Base-by-base conservation (phyloP, 2,113 vertebrate genomes). In the Cariama cristata region DNA sequence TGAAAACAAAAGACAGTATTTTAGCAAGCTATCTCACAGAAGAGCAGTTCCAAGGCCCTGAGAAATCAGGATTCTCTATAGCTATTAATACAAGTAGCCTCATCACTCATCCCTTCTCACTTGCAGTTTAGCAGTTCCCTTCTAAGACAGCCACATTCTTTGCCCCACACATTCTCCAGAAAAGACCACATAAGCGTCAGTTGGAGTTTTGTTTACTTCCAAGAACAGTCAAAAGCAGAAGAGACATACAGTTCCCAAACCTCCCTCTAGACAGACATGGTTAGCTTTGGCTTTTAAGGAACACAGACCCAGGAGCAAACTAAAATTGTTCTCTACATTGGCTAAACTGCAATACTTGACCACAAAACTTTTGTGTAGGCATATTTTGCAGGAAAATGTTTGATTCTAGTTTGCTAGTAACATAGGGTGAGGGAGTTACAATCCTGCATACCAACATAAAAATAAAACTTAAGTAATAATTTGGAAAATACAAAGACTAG, bases 1-100 rank as follows among this genome's bases (percentile, higher is more conserved):
- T 99, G 97, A 86, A 98, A 98, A 93, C 26, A 87, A 86, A 98
- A 71, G 88, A 97, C 0, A 71, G 32, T 33, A 83, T 67, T 86
- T 96, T 40, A 95, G 18, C 55, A 95, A 63, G 20, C 30, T 84
- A 1, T 47, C 33, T 88, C 30, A 27, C 40, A 62, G 32, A 14
- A 58, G 6, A 71, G 33, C 23, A 86, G 18, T 66, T 80, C 45
- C 47, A 93, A 45, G 33, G 14, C 30, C 62, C 11, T 45, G 24
- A 40, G 32, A 95, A 95, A 83, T 85, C 42, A 73, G 13, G 30
- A 83, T 86, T 85, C 24, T 71, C 74, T 35, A 14, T 5, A 72
- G 21, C 44, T 30, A 63, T 64, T 40, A 86, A 74, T 45, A 55
- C 26, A 52, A 0, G 0, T 33, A 71, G 10, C 4, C 45, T 53